phyloP scores from a whole-genome alignment of 1,140 invertebrate species.

The Musca vetustissima region DNA sequence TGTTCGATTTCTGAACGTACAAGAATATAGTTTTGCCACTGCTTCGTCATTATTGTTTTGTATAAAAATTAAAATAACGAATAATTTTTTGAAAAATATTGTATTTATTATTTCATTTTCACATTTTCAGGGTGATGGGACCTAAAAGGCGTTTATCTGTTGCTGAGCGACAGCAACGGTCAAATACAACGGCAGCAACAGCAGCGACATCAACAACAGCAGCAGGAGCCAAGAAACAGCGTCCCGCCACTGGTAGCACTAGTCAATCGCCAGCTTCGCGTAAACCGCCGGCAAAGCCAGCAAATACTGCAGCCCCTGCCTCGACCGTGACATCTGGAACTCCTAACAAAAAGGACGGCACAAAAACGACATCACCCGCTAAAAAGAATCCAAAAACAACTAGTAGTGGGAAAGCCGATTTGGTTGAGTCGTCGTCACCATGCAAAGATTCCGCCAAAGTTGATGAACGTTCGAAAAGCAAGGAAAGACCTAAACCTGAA shows the following conservation, averaged over 20 bases:
- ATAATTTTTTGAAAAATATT: too few species aligned
- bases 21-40: too few species aligned
- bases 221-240: constrained; percentile 28
- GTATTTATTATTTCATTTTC: not conserved
- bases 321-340: constrained; percentile 12
- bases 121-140: constrained; percentile 40
- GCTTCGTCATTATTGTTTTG: too few species aligned
- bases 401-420: constrained; percentile 1
- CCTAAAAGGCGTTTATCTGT: constrained; percentile 48
- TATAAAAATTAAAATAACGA: too few species aligned
- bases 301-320: not conserved
- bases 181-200: constrained; percentile 30
- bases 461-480: not conserved
- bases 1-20: too few species aligned
- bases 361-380: constrained; percentile 1
- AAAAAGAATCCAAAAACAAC: constrained; percentile 1
- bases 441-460: not conserved
- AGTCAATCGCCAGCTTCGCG: constrained; percentile 21
- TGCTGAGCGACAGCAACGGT: constrained; percentile 44
- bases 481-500: not conserved
- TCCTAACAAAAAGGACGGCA: not conserved
- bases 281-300: constrained; percentile 1
- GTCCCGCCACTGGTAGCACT: constrained; percentile 6
- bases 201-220: constrained; percentile 27
- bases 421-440: not conserved